phyloP scores from a whole-genome alignment of 2,797 vertebrate genomes.

The Coluber constrictor region DNA sequence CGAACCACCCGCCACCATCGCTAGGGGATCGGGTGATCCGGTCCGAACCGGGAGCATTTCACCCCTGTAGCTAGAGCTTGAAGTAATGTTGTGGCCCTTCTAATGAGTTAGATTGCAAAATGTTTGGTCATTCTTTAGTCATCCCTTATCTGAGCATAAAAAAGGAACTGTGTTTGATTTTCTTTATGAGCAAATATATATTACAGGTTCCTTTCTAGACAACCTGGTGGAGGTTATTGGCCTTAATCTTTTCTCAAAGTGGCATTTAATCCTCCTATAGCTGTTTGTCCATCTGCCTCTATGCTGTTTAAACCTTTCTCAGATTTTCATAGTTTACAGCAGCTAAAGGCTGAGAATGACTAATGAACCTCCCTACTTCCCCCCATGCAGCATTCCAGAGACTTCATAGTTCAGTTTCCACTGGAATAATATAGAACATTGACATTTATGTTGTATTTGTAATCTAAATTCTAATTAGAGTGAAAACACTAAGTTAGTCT shows the following conservation, averaged over 20 bases:
- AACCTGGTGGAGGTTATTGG: not conserved
- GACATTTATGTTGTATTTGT: not conserved
- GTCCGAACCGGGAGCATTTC: no score
- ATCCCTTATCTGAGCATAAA: slow-evolving; percentile 29
- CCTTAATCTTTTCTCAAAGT: slow-evolving; percentile 11
- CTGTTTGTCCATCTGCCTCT: not conserved
- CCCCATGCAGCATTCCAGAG: not conserved
- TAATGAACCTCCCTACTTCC: not conserved
- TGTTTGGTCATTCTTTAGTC: slow-evolving; percentile 56
- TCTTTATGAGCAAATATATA: not conserved
- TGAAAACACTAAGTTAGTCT: not conserved
- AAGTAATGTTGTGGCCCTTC: slow-evolving; percentile 39
- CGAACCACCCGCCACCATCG: no score
- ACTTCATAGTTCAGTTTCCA: not conserved
- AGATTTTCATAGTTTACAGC: not conserved
- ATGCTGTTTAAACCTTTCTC: not conserved
- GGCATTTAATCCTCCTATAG: not conserved
- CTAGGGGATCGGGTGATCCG: no score
- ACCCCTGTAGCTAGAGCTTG: not conserved
- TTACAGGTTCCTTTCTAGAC: not conserved
- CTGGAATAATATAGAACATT: not conserved
- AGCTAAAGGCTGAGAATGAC: not conserved
- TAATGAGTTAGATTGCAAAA: slow-evolving; percentile 61
- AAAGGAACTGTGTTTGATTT: slow-evolving; percentile 13
- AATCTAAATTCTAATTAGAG: not conserved